Base-by-base conservation (phyloP, 2,797 vertebrate genomes). In the Meda fulgida region DNA sequence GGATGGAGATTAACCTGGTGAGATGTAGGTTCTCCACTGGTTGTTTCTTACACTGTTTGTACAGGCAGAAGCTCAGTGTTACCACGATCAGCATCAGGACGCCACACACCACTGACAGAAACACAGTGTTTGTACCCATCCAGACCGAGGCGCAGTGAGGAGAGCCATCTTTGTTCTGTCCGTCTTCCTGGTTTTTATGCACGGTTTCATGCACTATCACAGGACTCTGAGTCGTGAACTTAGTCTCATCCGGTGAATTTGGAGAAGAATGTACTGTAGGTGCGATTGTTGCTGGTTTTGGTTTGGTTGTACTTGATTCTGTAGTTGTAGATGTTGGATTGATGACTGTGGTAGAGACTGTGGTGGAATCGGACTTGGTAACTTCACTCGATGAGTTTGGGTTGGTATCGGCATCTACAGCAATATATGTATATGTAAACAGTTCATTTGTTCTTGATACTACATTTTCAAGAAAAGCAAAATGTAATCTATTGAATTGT, bases 21-120 rank as follows among this genome's bases (percentile, higher is more conserved):
- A 84, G 46, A 36, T 81, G 31, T 31, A 48, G 78, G 38, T 51
- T 77, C 60, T 80, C 71, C 43, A 19, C 53, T 19, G 67, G 26
- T 31, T 10, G 89, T 14, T 89, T 89, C 86, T 80, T 93, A 69
- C 75, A 73, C 9, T 87, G 87, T 73, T 91, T 90, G 72, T 91
- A 95, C 46, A 96, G 91, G 19, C 91, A 94, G 0, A 87, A 51
- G 14, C 93, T 90, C 75, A 95, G 87, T 85, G 93, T 55, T 5
- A 91, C 55, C 1, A 92, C 93, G 83, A 89, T 89, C 67, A 91
- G 19, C 6, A 95, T 83, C 55, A 95, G 89, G 21, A 96, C 60
- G 75, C 91, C 92, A 0, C 90, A 89, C 53, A 92, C 78, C 9
- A 89, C 88, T 66, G 88, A 60, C 81, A 96, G 87, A 72, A 85